Conservation (phyloP, 2,113 vertebrate genomes). For the Salvelinus namaycush region DNA sequence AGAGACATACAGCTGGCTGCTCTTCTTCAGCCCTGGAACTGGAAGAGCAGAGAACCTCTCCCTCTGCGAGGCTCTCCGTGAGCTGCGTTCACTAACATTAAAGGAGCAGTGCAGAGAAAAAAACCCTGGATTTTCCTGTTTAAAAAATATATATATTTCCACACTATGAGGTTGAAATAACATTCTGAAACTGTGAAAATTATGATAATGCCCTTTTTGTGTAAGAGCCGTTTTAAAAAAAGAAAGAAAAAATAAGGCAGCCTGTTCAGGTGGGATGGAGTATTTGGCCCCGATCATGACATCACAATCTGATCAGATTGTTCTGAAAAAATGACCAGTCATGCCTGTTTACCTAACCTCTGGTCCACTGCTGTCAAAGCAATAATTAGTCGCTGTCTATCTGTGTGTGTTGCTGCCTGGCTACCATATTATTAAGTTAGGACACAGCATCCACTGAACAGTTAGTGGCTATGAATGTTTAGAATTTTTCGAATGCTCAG, state of each 20-base stretch:
- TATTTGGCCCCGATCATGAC: too few species aligned
- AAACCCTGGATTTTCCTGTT: too few species aligned
- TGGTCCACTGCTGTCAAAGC: slow-evolving; percentile 4
- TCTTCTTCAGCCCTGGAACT: neutral
- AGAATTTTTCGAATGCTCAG: neutral
- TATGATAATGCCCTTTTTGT: too few species aligned
- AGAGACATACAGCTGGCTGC: neutral
- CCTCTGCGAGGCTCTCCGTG: neutral
- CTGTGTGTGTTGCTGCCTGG: neutral
- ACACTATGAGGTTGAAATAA: too few species aligned
- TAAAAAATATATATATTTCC: too few species aligned
- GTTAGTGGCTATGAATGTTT: neutral
- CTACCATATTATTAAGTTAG: neutral
- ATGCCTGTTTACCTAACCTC: slow-evolving; percentile 12
- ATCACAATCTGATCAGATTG: too few species aligned
- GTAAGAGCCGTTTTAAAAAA: too few species aligned
- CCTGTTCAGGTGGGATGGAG: too few species aligned
- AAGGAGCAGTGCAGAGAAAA: neutral
- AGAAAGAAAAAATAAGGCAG: too few species aligned
- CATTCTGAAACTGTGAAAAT: too few species aligned
- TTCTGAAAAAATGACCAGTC: too few species aligned
- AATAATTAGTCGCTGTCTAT: neutral
- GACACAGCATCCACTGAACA: neutral
- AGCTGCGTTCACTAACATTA: neutral
- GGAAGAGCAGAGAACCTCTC: neutral